A percentile compares a stretch with the other conserved stretches of the same genome.
phyloP scores from a whole-genome alignment of 1,140 invertebrate species.

The Anadara kagoshimensis region DNA sequence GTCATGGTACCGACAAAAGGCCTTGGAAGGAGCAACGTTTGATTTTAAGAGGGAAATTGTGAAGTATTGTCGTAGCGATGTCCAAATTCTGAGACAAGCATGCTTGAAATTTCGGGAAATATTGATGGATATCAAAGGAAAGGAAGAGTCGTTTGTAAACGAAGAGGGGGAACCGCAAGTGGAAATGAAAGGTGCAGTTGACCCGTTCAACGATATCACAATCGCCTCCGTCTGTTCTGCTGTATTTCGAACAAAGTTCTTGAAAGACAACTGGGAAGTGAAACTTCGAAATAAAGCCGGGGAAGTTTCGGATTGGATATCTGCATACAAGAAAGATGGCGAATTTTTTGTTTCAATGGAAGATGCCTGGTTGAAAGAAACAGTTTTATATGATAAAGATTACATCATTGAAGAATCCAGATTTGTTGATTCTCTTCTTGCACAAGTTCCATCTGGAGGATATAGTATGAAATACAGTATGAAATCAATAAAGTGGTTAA shows the following conservation, averaged over 20 bases:
- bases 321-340: neutral
- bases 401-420: constrained; percentile 8
- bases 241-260: constrained; percentile 23
- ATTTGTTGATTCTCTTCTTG: constrained; percentile 20
- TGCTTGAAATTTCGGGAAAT: constrained; percentile 33
- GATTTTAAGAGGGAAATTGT: constrained; percentile 28
- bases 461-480: constrained; percentile 28
- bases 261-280: constrained; percentile 15
- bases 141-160: neutral
- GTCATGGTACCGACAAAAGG: constrained; percentile 29
- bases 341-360: neutral
- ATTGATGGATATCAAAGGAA: constrained; percentile 18
- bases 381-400: neutral
- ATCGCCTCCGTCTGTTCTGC: constrained; percentile 28
- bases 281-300: constrained; percentile 1
- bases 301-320: neutral
- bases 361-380: neutral
- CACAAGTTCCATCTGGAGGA: constrained; percentile 29
- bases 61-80: constrained; percentile 31
- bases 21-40: constrained; percentile 19
- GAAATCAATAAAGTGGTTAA: constrained; percentile 34
- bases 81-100: constrained; percentile 27
- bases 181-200: constrained; percentile 1
- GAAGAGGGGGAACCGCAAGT: constrained; percentile 1
- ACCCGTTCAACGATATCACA: constrained; percentile 31